A percentile compares a stretch with the other conserved stretches of the same genome.
phyloP scores from a whole-genome alignment of 1,140 invertebrate genomes.

The Subanguina moxae region DNA sequence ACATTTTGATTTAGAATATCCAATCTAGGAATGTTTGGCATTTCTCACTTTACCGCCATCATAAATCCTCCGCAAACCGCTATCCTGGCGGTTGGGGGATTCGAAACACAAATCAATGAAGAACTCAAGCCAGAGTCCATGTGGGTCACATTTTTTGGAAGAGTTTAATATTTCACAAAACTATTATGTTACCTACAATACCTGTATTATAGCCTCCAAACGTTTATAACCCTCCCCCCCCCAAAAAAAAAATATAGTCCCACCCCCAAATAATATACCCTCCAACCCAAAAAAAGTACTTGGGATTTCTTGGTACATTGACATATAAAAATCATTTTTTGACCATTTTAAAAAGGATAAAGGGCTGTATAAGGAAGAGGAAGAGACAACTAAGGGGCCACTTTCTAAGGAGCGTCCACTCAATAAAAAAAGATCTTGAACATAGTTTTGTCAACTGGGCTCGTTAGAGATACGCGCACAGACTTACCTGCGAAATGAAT shows the following conservation, averaged over 20 bases:
- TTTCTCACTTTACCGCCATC: constrained; percentile 69
- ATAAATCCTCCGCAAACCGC: constrained; percentile 71
- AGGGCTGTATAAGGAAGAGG: too few species aligned
- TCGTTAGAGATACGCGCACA: too few species aligned
- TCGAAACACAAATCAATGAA: constrained; percentile 63
- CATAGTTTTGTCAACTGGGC: too few species aligned
- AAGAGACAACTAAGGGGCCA: too few species aligned
- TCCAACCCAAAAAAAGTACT: too few species aligned
- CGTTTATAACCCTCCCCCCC: not conserved
- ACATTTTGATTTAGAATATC: constrained; percentile 67
- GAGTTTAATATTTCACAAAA: constrained; percentile 4
- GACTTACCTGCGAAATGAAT: too few species aligned
- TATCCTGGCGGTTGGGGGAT: constrained; percentile 68
- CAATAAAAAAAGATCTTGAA: too few species aligned
- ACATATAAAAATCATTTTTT: too few species aligned
- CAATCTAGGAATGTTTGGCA: constrained; percentile 95
- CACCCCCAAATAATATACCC: not conserved
- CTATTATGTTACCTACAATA: not conserved
- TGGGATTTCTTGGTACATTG: too few species aligned
- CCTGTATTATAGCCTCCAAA: not conserved
- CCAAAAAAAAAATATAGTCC: not conserved
- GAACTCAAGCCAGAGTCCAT: constrained; percentile 45
- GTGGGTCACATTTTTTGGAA: too few species aligned
- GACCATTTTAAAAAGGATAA: too few species aligned
- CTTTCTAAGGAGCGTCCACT: not conserved